Conservation (phyloP, 2,888 invertebrate genomes). For the Erynnis tages region DNA sequence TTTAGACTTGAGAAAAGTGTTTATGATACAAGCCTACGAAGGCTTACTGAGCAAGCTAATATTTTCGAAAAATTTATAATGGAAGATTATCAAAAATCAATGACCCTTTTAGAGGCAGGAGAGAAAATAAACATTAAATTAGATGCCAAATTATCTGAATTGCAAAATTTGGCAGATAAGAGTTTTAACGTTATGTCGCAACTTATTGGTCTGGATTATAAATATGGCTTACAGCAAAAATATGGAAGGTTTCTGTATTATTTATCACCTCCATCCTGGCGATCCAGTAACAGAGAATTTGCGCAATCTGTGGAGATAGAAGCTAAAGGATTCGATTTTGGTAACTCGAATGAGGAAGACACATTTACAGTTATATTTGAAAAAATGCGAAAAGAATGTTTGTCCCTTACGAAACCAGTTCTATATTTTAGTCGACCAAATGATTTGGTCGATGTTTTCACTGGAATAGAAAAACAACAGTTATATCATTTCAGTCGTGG, state of each 20-base stretch:
- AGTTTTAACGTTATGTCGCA: slow-evolving; percentile 60
- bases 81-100: slow-evolving; percentile 82
- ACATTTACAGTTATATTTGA: slow-evolving; percentile 64
- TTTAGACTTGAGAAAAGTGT: slow-evolving; percentile 74
- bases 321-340: slow-evolving; percentile 67
- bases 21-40: slow-evolving; percentile 68
- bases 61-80: slow-evolving; percentile 83
- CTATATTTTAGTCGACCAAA: slow-evolving; percentile 80
- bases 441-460: slow-evolving; percentile 80
- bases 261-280: slow-evolving; percentile 84
- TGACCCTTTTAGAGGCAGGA: slow-evolving; percentile 75
- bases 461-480: slow-evolving; percentile 83
- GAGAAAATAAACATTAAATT: slow-evolving; percentile 69
- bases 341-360: slow-evolving; percentile 58
- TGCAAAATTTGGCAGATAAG: slow-evolving; percentile 63
- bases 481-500: slow-evolving; percentile 83
- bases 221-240: slow-evolving; percentile 82
- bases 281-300: slow-evolving; percentile 74
- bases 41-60: slow-evolving; percentile 75
- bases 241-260: slow-evolving; percentile 86
- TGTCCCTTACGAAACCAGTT: slow-evolving; percentile 65
- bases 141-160: slow-evolving; percentile 60
- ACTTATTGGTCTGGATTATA: slow-evolving; percentile 83
- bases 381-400: slow-evolving; percentile 72
- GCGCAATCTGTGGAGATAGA: slow-evolving; percentile 70